A percentile compares a stretch with the other conserved stretches of the same genome.
These are phyloP conservation scores for Tenthredo notha DNA, from an alignment of 2,888 invertebrate species.

Conservation along the genomic window DNA sequence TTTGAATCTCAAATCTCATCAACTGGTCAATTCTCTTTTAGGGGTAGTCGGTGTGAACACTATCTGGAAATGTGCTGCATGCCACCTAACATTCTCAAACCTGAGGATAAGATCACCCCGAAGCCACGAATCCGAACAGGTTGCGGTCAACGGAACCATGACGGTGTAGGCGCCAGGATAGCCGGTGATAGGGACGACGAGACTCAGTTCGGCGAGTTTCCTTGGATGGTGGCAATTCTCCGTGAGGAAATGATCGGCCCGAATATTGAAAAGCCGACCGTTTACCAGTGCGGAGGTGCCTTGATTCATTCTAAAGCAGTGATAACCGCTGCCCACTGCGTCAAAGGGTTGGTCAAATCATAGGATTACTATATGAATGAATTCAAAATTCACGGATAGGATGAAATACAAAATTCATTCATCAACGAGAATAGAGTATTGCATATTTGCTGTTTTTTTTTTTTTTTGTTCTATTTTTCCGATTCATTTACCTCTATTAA, in stretches of 20 bases:
- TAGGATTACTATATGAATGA: not conserved
- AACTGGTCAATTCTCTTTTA: slow-evolving; percentile 55
- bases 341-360: slow-evolving; percentile 73
- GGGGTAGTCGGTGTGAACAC: slow-evolving; percentile 82
- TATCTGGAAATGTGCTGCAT: slow-evolving; percentile 89
- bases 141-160: slow-evolving; percentile 87
- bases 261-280: slow-evolving; percentile 79
- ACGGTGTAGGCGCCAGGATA: slow-evolving; percentile 87
- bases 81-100: slow-evolving; percentile 69
- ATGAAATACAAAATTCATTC: not conserved
- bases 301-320: slow-evolving; percentile 88
- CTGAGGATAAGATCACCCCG: slow-evolving; percentile 68
- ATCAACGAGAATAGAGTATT: too few species aligned
- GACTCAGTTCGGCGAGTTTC: slow-evolving; percentile 89
- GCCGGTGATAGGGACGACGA: slow-evolving; percentile 84
- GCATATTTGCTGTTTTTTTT: too few species aligned
- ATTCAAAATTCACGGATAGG: not conserved
- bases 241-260: slow-evolving; percentile 80
- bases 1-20: not conserved
- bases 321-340: slow-evolving; percentile 91
- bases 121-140: slow-evolving; percentile 74
- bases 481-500: not conserved
- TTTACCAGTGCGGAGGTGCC: slow-evolving; percentile 90
- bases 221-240: slow-evolving; percentile 90
- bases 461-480: too few species aligned